Evolutionary conservation across 1,140 invertebrate genomes (phyloP), one percentile per base, ranked within the genome.

Genomic region (Euura lappo): DNA sequence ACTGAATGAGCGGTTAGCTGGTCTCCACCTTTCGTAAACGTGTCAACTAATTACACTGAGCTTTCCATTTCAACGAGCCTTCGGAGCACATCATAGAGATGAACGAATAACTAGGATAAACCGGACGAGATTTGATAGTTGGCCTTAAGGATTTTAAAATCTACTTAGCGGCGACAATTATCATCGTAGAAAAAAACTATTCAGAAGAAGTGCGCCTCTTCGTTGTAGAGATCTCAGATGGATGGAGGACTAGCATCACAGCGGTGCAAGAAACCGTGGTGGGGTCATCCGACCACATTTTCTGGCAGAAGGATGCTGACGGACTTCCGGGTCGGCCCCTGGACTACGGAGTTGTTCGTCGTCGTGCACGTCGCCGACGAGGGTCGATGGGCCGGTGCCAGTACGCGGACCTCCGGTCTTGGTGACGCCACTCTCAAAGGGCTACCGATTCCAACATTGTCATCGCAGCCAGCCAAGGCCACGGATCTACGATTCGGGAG

Each of bases 241-340:
- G 78, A 78, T 13, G 78, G 78, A 28, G 79, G 80, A 68, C 78
- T 79, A 47, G 83, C 76, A 65, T 84, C 81, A 77, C 84, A 87
- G 70, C 84, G 84, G 70, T 84, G 83, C 51, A 86, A 78, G 73
- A 85, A 83, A 51, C 83, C 83, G 47, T 72, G 79, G 65, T 80
- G 81, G 77, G 77, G 83, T 86, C 86, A 86, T 83, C 84, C 85
- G 64, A 71, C 75, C 70, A 77, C 78, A 11, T 85, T 79, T n/a
- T 87, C 83, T 45, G 86, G 86, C 28, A 87, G 75, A 66, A 87
- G 75, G 78, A 87, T 87, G 81, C 85, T 86, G 71, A 87, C 86
- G 67, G 86, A 87, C 74, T 87, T 87, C 67, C 86, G 84, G 74
- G 76, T 78, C 45, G 74, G 60, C 13, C 1, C 13, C 13, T 28